phyloP scores from a whole-genome alignment of 1,140 invertebrate genomes.

The Varroa destructor region DNA sequence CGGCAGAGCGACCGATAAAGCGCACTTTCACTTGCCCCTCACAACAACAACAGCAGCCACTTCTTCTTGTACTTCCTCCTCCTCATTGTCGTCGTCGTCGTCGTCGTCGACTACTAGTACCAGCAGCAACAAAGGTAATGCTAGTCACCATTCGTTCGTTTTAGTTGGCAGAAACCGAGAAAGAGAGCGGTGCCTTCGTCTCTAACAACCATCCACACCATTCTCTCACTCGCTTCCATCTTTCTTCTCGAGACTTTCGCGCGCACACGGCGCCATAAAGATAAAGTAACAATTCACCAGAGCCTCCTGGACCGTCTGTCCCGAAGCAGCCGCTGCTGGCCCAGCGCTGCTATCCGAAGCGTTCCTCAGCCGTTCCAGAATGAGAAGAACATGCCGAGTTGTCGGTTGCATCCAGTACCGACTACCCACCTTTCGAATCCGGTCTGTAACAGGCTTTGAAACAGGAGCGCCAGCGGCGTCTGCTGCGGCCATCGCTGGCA shows the following conservation, averaged over 20 bases:
- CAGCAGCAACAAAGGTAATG: background rate
- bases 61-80: conserved; percentile 1
- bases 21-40: background rate
- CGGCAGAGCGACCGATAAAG: background rate
- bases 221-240: conserved; percentile 3
- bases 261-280: conserved; percentile 22
- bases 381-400: too few relatives aligned
- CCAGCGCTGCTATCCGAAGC: too few relatives aligned
- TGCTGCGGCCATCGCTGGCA: too few relatives aligned
- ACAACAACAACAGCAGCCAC: background rate
- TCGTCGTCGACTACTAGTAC: background rate
- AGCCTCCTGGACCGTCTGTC: background rate
- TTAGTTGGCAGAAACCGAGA: background rate
- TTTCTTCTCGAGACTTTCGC: background rate
- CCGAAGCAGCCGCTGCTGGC: background rate
- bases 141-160: background rate
- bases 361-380: too few relatives aligned
- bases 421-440: too few relatives aligned
- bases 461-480: too few relatives aligned
- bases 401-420: too few relatives aligned
- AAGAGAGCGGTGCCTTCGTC: background rate
- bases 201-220: background rate
- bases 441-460: too few relatives aligned
- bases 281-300: conserved; percentile 28
- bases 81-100: background rate